Conservation (phyloP, 2,113 vertebrate genomes). For the Prolemur simus region DNA sequence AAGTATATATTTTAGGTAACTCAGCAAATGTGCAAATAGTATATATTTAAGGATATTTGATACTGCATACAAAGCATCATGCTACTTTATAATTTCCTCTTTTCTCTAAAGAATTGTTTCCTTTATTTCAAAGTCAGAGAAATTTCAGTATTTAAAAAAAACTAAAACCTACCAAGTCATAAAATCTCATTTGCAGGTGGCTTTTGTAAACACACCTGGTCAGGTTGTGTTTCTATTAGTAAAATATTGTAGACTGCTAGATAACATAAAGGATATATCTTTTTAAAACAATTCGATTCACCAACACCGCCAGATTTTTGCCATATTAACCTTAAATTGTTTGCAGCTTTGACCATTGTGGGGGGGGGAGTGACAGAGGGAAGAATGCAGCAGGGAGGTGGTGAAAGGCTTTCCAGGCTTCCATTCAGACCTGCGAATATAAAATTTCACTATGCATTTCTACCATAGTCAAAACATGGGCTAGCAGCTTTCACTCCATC, state of each 20-base stretch:
- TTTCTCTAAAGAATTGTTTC: conserved; percentile 60
- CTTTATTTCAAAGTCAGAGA: conserved; percentile 47
- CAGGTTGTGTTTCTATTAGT: conserved; percentile 42
- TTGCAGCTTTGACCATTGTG: neutral
- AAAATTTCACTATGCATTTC: neutral
- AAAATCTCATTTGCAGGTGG: conserved; percentile 49
- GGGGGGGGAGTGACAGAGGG: neutral
- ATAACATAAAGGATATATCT: conserved; percentile 46
- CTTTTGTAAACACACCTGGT: conserved; percentile 52
- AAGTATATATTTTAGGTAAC: conserved; percentile 40
- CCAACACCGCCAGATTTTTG: neutral
- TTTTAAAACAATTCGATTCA: neutral
- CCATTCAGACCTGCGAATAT: neutral
- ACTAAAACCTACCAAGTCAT: conserved; percentile 38
- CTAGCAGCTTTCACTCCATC: neutral
- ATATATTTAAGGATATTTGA: conserved; percentile 69
- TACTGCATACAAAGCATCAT: conserved; percentile 49
- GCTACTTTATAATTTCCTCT: conserved; percentile 28
- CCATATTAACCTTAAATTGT: neutral
- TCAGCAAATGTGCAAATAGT: conserved; percentile 49
- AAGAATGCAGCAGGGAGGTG: neutral
- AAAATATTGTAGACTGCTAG: conserved; percentile 35
- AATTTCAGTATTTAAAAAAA: conserved; percentile 46
- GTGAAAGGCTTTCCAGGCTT: neutral
- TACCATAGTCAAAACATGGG: neutral